Percentiles rank a stretch among this genome's conserved stretches.
Conservation (phyloP, 2,888 invertebrate species). For the Pandemis corylana region DNA sequence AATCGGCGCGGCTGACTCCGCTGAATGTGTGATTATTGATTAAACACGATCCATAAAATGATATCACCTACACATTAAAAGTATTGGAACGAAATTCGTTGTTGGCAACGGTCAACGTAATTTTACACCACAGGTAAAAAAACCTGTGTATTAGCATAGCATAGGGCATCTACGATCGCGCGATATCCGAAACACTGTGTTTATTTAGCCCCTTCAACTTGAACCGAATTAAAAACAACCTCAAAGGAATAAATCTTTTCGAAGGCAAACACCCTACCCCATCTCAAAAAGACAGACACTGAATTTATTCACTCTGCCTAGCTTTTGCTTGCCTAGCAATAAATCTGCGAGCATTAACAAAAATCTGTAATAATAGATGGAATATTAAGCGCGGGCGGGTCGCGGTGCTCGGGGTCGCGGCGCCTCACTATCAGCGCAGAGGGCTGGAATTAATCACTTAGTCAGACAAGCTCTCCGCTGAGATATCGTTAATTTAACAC, state of each 20-base stretch:
- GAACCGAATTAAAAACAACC: conserved; percentile 24
- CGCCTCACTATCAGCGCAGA: conserved; percentile 65
- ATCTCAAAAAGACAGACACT: conserved; percentile 30
- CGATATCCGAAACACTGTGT: background rate
- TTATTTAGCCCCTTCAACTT: background rate
- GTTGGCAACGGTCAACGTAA: conserved; percentile 16
- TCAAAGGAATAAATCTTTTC: conserved; percentile 30
- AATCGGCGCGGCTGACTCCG: conserved; percentile 39
- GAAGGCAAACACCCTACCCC: conserved; percentile 21
- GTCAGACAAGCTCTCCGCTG: conserved; percentile 73
- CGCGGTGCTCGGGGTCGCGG: conserved; percentile 50
- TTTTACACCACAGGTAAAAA: background rate
- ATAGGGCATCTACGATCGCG: background rate
- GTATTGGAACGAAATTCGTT: conserved; percentile 26
- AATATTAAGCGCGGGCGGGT: conserved; percentile 35
- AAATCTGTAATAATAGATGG: conserved; percentile 42
- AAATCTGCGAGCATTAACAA: conserved; percentile 40
- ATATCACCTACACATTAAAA: conserved; percentile 35
- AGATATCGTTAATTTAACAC: conserved; percentile 84
- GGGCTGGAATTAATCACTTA: conserved; percentile 76
- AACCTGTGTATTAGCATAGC: background rate
- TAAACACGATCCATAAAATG: conserved; percentile 39
- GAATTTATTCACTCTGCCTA: conserved; percentile 36
- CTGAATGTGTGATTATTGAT: conserved; percentile 41
- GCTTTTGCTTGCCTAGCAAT: conserved; percentile 40